phyloP scores from a whole-genome alignment of 2,888 invertebrate species.

The Ypsolopha scabrella region DNA sequence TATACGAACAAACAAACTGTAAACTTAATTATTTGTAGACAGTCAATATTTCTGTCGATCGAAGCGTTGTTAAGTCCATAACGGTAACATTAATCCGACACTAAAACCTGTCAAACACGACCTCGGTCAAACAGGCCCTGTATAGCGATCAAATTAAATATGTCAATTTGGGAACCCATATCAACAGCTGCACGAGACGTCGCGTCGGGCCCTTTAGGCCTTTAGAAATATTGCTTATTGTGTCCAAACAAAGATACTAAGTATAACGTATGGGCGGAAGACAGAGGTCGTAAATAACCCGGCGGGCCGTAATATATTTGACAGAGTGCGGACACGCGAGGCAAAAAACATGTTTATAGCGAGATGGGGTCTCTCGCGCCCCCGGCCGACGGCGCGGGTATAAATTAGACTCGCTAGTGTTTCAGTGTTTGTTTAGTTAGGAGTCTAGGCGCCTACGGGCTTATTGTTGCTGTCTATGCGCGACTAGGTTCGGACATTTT shows the following conservation, averaged over 20 bases:
- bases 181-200: conserved; percentile 68
- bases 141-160: conserved; percentile 69
- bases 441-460: conserved; percentile 15
- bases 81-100: conserved; percentile 64
- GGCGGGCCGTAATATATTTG: conserved; percentile 69
- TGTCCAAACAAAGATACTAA: conserved; percentile 72
- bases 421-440: conserved; percentile 47
- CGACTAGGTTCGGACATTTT: background rate
- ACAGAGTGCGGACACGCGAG: conserved; percentile 69
- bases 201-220: conserved; percentile 44
- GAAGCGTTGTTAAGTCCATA: conserved; percentile 49
- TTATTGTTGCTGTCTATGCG: background rate
- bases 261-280: conserved; percentile 71
- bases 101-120: conserved; percentile 66
- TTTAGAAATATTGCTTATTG: conserved; percentile 71
- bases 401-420: conserved; percentile 44
- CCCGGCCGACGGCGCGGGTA: conserved; percentile 14
- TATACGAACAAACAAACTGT: background rate
- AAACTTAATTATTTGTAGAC: background rate
- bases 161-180: conserved; percentile 70
- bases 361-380: conserved; percentile 38
- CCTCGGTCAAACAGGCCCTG: conserved; percentile 47
- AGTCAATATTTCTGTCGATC: conserved; percentile 38
- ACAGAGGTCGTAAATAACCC: conserved; percentile 67
- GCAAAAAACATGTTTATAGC: conserved; percentile 71